phyloP scores from a whole-genome alignment of 2,113 vertebrate genomes.

The Cygnus atratus region DNA sequence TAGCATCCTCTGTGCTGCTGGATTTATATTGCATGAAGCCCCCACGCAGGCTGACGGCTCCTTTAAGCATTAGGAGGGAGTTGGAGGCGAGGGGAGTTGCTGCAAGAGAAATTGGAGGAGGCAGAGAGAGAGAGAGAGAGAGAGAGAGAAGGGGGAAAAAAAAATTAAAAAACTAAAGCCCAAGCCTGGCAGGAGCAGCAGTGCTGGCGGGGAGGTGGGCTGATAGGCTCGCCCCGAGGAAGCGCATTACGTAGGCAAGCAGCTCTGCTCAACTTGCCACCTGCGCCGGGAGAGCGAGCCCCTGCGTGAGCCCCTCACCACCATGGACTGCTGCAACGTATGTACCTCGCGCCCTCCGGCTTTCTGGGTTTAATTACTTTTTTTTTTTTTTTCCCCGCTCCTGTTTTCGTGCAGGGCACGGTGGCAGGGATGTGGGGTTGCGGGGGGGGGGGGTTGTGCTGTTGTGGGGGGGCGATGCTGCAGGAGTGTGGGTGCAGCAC shows the following conservation, averaged over 20 bases:
- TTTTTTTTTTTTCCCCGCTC: not conserved
- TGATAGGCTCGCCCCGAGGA: constrained; percentile 39
- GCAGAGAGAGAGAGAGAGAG: not conserved
- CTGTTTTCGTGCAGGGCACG: not conserved
- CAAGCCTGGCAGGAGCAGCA: not conserved
- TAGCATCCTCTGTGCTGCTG: not conserved
- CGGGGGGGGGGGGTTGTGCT: not conserved
- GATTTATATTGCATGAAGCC: not conserved
- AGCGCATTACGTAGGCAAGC: constrained; percentile 52
- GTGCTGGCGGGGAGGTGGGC: not conserved
- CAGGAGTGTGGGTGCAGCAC: not conserved
- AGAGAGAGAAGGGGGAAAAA: not conserved
- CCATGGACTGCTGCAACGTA: constrained; percentile 54
- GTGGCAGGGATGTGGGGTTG: not conserved
- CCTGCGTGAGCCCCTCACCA: not conserved
- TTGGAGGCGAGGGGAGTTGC: not conserved
- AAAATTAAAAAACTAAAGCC: not conserved
- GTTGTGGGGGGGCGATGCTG: not conserved
- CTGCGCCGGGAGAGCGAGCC: constrained; percentile 10
- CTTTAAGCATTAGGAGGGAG: constrained; percentile 42
- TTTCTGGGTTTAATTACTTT: not conserved
- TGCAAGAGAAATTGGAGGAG: constrained; percentile 40
- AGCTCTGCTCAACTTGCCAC: constrained; percentile 49
- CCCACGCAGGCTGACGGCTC: not conserved
- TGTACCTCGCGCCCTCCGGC: not conserved